Percentiles rank a stretch among this genome's conserved stretches.
Conservation (phyloP, 2,888 invertebrate species). For the Conistra vaccinii region DNA sequence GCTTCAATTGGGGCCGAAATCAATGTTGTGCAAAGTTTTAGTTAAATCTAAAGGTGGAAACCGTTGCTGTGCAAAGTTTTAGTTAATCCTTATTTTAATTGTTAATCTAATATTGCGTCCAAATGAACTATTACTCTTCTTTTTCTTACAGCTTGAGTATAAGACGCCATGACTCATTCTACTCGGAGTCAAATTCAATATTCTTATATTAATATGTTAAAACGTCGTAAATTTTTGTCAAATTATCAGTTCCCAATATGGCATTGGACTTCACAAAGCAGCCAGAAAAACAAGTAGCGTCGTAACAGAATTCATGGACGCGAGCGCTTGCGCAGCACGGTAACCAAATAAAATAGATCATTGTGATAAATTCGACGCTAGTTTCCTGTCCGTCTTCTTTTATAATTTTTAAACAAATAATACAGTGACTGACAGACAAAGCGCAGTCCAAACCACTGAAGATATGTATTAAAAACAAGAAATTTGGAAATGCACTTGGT, state of each 20-base stretch:
- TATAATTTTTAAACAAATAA: slow-evolving; percentile 7
- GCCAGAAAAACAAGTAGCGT: slow-evolving; percentile 44
- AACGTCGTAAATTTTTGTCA: background rate
- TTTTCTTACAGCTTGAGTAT: slow-evolving; percentile 6
- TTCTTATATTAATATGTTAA: background rate
- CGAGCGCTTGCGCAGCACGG: slow-evolving; percentile 33
- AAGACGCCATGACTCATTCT: background rate
- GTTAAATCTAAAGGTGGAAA: no score
- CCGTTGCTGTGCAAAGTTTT: background rate
- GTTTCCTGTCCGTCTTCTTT: background rate
- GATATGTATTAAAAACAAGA: background rate
- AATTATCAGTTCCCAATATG: slow-evolving; percentile 29
- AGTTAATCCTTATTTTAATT: background rate
- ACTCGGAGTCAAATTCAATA: slow-evolving; percentile 2
- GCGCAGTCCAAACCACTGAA: background rate
- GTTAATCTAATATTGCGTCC: background rate
- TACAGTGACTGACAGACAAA: background rate
- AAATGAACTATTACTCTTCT: background rate
- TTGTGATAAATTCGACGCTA: slow-evolving; percentile 43
- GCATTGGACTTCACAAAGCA: slow-evolving; percentile 26
- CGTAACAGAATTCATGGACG: slow-evolving; percentile 55
- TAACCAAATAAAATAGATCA: slow-evolving; percentile 49
- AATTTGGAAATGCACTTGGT: background rate
- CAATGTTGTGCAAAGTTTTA: background rate
- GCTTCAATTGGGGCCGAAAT: background rate